A percentile compares a stretch with the other conserved stretches of the same genome.
Conservation (phyloP, 2,113 vertebrate species). For the Microcebus murinus region DNA sequence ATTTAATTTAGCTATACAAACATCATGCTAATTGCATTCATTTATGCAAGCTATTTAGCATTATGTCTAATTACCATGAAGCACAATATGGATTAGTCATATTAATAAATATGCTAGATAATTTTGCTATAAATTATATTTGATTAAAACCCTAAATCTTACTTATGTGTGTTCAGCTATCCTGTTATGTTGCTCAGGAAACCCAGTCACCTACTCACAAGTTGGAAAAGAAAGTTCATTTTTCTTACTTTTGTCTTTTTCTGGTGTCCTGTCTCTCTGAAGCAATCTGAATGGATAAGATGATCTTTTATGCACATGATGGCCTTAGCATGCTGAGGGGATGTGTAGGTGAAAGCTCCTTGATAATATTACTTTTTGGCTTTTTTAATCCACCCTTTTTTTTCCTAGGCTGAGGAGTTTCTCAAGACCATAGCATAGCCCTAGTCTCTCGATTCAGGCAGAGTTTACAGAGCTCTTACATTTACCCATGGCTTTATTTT, state of each 20-base stretch:
- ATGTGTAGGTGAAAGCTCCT: not conserved
- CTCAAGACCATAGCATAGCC: not conserved
- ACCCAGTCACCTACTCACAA: not conserved
- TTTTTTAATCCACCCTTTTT: not conserved
- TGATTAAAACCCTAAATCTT: constrained; percentile 45
- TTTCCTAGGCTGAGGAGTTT: not conserved
- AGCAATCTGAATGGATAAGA: not conserved
- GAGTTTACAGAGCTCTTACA: not conserved
- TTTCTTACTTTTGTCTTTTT: not conserved
- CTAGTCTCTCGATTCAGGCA: not conserved
- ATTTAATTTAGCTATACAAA: constrained; percentile 3
- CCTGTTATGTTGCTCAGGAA: constrained; percentile 23
- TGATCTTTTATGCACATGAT: not conserved
- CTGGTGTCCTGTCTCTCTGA: not conserved
- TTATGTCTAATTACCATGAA: constrained; percentile 14
- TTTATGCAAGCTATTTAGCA: constrained; percentile 17
- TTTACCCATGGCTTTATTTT: not conserved
- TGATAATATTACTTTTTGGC: not conserved
- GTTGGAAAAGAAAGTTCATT: not conserved
- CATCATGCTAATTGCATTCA: constrained; percentile 43
- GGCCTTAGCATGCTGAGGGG: not conserved
- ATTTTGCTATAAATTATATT: constrained; percentile 44
- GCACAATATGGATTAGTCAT: constrained; percentile 42
- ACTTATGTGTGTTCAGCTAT: constrained; percentile 14
- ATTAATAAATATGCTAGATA: constrained; percentile 38